Percentiles rank a stretch among this genome's conserved stretches.
Conservation (phyloP, 2,797 vertebrate species). For the Antrozous pallidus region DNA sequence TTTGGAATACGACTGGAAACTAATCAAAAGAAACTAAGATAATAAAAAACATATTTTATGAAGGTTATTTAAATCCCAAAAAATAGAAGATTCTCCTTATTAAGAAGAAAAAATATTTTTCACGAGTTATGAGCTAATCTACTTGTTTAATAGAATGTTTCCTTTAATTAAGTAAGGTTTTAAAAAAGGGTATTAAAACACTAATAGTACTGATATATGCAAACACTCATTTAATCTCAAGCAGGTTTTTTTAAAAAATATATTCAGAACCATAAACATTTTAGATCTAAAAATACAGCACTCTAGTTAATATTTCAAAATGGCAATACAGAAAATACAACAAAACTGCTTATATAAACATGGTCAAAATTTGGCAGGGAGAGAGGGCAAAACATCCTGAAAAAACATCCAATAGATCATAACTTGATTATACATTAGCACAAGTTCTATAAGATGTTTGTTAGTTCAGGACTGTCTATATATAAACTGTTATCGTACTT, state of each 20-base stretch:
- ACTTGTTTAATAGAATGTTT: slow-evolving; percentile 15
- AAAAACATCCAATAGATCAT: not conserved
- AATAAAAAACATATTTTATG: slow-evolving; percentile 9
- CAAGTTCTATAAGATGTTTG: slow-evolving; percentile 60
- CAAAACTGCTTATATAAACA: not conserved
- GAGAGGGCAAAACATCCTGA: not conserved
- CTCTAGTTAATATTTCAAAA: slow-evolving; percentile 49
- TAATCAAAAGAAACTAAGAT: slow-evolving; percentile 42
- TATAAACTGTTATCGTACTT: slow-evolving; percentile 79
- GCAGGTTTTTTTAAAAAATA: not conserved
- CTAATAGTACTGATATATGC: not conserved
- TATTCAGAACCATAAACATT: not conserved
- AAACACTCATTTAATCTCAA: not conserved
- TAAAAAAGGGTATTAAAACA: not conserved
- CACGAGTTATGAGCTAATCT: not conserved
- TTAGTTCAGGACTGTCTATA: slow-evolving; percentile 77
- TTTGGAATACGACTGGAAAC: not conserved
- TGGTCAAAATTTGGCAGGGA: not conserved
- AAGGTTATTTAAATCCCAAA: slow-evolving; percentile 1
- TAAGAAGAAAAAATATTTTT: slow-evolving; percentile 27
- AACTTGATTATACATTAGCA: slow-evolving; percentile 33
- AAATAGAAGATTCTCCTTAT: slow-evolving; percentile 6
- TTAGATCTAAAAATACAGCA: slow-evolving; percentile 53
- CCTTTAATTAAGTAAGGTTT: not conserved
- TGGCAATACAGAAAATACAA: slow-evolving; percentile 40